These are phyloP conservation scores for Troides oblongomaculatus DNA, from an alignment of 2,888 invertebrate species.

Conservation along the genomic window DNA sequence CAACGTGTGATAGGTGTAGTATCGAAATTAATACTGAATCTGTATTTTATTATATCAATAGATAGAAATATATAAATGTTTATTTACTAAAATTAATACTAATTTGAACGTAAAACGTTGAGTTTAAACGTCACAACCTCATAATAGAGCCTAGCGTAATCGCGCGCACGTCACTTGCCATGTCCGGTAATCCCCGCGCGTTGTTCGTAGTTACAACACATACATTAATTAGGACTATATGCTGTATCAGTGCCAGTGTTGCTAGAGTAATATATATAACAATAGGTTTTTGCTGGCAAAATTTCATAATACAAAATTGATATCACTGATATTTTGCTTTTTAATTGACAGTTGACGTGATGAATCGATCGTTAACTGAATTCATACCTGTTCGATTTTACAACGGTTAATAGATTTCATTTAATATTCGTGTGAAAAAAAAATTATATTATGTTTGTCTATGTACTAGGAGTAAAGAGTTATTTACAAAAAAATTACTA, in stretches of 20 bases:
- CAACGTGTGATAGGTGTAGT: too few species aligned
- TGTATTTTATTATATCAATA: too few species aligned
- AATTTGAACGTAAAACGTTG: not conserved
- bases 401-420: not conserved
- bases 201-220: slow-evolving; percentile 10
- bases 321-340: not conserved
- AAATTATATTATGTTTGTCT: not conserved
- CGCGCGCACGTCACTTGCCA: slow-evolving; percentile 17
- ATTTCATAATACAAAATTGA: not conserved
- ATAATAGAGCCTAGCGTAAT: slow-evolving; percentile 13
- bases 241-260: not conserved
- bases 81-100: not conserved
- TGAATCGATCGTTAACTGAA: not conserved
- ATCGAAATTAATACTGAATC: too few species aligned
- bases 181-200: slow-evolving; percentile 19
- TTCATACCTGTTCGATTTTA: not conserved
- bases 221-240: slow-evolving; percentile 16
- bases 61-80: too few species aligned
- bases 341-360: not conserved
- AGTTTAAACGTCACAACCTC: slow-evolving; percentile 3
- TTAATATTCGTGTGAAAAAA: not conserved
- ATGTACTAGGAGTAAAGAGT: too few species aligned
- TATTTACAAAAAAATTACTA: too few species aligned
- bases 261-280: not conserved
- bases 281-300: not conserved